Percentiles rank a stretch among this genome's conserved stretches.
Evolutionary conservation across 2,888 invertebrate species (phyloP).

Genomic region (Phortica okadai): DNA sequence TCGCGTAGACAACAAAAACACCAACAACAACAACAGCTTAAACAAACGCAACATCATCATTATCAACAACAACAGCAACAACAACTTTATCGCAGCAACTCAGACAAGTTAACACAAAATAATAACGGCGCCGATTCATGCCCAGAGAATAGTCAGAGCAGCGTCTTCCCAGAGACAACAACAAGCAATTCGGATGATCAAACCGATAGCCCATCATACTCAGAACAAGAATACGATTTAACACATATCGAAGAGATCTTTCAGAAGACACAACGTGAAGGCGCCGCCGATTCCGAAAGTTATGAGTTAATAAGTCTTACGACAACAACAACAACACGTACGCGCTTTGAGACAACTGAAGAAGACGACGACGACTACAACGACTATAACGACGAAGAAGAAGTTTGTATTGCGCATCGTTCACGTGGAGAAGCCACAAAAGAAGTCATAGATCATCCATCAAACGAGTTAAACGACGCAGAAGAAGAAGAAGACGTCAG

Average conservation of each 20-base stretch:
- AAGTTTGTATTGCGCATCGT: neutral
- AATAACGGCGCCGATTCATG: constrained; percentile 67
- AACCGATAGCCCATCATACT: constrained; percentile 72
- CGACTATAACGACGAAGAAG: constrained; percentile 1
- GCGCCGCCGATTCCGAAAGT: constrained; percentile 55
- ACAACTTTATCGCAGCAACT: constrained; percentile 27
- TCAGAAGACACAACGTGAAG: constrained; percentile 57
- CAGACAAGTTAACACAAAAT: constrained; percentile 36
- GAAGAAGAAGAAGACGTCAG: neutral
- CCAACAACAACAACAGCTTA: constrained; percentile 35
- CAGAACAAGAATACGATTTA: constrained; percentile 74
- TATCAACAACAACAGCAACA: constrained; percentile 36
- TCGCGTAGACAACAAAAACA: constrained; percentile 60
- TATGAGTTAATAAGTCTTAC: constrained; percentile 72
- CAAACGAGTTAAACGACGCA: neutral
- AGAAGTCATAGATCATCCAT: neutral
- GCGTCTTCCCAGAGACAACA: constrained; percentile 74
- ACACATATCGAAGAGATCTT: constrained; percentile 72
- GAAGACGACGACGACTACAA: constrained; percentile 52
- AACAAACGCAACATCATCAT: constrained; percentile 30
- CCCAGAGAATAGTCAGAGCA: constrained; percentile 74
- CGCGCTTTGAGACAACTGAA: constrained; percentile 66
- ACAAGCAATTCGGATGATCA: constrained; percentile 75
- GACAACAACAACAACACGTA: constrained; percentile 68
- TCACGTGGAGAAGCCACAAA: neutral